A percentile compares a stretch with the other conserved stretches of the same genome.
Conservation (phyloP, 2,113 vertebrate genomes). For the Malurus cyaneus region DNA sequence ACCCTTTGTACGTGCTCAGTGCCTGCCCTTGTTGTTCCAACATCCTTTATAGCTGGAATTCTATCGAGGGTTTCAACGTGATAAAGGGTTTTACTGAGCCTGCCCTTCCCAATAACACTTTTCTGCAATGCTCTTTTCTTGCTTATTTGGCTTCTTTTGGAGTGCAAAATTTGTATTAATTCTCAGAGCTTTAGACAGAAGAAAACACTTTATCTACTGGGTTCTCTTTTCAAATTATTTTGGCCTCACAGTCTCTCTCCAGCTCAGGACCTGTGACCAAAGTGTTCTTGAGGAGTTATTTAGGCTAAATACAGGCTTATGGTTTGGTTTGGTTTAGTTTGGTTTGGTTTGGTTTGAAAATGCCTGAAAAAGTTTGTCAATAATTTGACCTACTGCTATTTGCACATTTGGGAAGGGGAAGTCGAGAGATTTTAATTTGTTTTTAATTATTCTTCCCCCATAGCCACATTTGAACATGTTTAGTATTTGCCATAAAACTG, state of each 20-base stretch:
- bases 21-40: not conserved
- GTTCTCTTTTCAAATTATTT: not conserved
- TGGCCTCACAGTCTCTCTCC: not conserved
- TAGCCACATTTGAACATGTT: not conserved
- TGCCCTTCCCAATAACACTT: not conserved
- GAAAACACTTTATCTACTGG: not conserved
- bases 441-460: not conserved
- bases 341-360: not conserved
- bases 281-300: not conserved
- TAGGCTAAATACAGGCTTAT: not conserved
- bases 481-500: not conserved
- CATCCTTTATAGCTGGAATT: not conserved
- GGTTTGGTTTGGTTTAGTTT: not conserved
- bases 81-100: not conserved
- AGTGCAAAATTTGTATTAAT: not conserved
- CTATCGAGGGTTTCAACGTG: not conserved
- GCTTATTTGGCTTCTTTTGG: not conserved
- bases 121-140: not conserved
- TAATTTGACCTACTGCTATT: not conserved
- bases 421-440: not conserved
- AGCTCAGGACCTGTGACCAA: not conserved
- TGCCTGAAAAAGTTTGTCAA: not conserved
- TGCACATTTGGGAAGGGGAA: not conserved
- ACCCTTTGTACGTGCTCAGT: accelerated
- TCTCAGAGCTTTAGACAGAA: not conserved